Evolutionary conservation across 2,797 vertebrate genomes (phyloP).

Genomic region (Neopelma chrysocephalum): DNA sequence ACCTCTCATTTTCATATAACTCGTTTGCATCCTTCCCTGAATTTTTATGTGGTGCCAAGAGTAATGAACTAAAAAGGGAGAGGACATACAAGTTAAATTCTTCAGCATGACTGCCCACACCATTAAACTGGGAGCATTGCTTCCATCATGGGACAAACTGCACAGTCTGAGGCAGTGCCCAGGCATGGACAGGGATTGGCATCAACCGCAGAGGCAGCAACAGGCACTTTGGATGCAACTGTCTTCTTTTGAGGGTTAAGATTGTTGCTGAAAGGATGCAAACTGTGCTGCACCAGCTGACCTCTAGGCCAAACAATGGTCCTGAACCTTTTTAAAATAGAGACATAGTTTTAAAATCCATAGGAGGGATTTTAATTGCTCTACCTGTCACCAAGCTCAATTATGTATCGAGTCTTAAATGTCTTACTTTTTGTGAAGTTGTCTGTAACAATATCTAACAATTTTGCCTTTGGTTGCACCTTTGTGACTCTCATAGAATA

Average conservation of each 20-base stretch:
- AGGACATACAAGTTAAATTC: not conserved
- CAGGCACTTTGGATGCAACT: not conserved
- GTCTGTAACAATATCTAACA: not conserved
- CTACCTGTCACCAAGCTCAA: not conserved
- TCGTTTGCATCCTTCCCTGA: not conserved
- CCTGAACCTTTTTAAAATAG: not conserved
- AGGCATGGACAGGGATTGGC: not conserved
- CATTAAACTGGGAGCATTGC: not conserved
- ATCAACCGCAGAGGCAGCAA: not conserved
- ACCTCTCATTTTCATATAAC: not conserved
- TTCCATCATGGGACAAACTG: rapidly evolving
- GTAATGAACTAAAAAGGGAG: not conserved
- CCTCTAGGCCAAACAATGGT: not conserved
- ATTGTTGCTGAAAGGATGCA: not conserved
- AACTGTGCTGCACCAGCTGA: not conserved
- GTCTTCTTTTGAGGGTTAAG: not conserved
- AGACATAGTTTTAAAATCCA: not conserved
- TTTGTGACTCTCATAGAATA: not conserved
- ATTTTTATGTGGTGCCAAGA: not conserved
- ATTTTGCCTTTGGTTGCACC: not conserved
- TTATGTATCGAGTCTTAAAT: not conserved
- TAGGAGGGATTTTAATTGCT: not conserved
- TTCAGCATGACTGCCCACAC: not conserved
- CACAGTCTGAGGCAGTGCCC: not conserved
- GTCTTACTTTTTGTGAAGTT: not conserved